Base-by-base conservation (phyloP, 2,797 vertebrate genomes). In the Coregonus ussuriensis region DNA sequence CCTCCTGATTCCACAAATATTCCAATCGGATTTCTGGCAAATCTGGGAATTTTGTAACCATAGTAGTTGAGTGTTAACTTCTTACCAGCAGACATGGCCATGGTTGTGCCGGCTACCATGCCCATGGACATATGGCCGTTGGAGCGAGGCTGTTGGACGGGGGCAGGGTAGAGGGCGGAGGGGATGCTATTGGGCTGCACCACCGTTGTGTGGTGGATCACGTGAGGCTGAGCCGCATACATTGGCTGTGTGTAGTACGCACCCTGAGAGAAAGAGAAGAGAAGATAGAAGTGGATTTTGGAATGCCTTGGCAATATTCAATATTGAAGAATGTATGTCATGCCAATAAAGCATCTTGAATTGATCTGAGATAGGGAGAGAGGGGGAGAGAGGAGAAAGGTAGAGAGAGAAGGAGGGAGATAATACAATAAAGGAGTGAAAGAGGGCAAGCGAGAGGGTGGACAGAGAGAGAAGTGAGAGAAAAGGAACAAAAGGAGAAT, bases 111-210 rank as follows among this genome's bases (percentile, higher is more conserved):
- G 0, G 95, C 94, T 0, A 96, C 95, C 95, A 96, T 96, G 7
- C 95, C 95, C 95, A 96, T 95, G 87, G 95, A 91, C 80, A 96
- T 92, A 0, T 63, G 59, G 6, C 94, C 94, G 1, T 94, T 95
- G 86, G 94, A 93, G 84, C 95, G 91, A 11, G 94, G 77, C 0
- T 94, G 93, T 7, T 93, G 91, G 7, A 95, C 93, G 0, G 93
- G 94, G 0, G 94, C 92, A 0, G 94, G 94, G 74, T 96, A 96
- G 88, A 96, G 94, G 79, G 95, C 93, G 15, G 95, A 94, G 1
- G 95, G 95, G 89, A 96, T 95, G 91, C 95, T 96, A 91, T 96
- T 96, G 86, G 95, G 95, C 84, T 96, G 95, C 47, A 96, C 95
- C 75, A 96, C 95, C 0, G 95, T 96, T 90, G 95, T 96, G 88